Base-by-base conservation (phyloP, 2,888 invertebrate species). In the Leptogaster cylindrica region DNA sequence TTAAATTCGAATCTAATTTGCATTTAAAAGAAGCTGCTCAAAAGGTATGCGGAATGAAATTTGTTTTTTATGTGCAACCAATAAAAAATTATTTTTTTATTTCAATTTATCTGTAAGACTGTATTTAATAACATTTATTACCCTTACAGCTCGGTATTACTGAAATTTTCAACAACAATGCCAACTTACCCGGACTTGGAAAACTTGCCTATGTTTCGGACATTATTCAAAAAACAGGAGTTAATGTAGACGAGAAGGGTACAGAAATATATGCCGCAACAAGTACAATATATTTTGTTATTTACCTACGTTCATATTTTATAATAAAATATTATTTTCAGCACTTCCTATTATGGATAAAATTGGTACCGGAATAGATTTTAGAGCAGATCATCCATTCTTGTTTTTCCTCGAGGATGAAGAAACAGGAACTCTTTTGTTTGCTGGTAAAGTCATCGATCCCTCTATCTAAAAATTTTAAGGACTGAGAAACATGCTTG, bases 381-480 rank as follows among this genome's bases (percentile, higher is more conserved):
- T 93, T 76, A 83, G 86, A 41, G 91, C 87, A 1, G 86, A 88
- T 76, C 89, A 86, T 70, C 92, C 92, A 0, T 93, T 92, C 81
- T 75, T 92, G 63, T 91, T 92, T 81, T 89, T 89, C 78, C 89
- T 93, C 70, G 89, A 91, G 76, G 92, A 92, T 73, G 89, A 90
- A 74, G 81, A 82, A 0, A 88, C 87, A 0, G 86, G 88, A 12
- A 89, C 89, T 36, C 84, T 91, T 52, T 79, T 92, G 20, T 91
- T 90, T 79, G 86, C 89, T 28, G 92, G 92, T 28, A 86, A 89
- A 78, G 85, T 92, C 1, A 82, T 84, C 23, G 86, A 90, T 77
- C 92, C 92, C 0, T 74, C 81, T n/a, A n/a, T 7, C 7, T 46
- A 7, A 46, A 5, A 4, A n/a, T 46, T 46, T 20, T 46, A 16